These are phyloP conservation scores for Ichneumoninae sp. DNA, from an alignment of 2,888 invertebrate species.

Conservation along the genomic window DNA sequence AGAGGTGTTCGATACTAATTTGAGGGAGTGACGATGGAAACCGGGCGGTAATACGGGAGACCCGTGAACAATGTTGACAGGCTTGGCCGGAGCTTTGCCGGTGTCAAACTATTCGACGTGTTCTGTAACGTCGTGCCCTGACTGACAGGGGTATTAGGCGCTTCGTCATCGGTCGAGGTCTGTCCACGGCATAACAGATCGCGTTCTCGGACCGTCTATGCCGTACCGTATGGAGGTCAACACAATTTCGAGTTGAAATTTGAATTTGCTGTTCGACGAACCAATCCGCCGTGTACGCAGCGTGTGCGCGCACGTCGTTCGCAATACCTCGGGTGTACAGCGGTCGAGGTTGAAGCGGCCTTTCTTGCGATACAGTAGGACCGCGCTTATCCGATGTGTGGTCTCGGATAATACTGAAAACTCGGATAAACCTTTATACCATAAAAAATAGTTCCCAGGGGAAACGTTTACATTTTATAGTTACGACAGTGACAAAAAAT, in stretches of 20 bases:
- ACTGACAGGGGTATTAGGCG: constrained; percentile 49
- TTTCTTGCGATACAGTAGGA: no score
- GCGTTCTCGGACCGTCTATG: not conserved
- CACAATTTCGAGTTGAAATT: constrained; percentile 35
- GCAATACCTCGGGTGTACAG: not conserved
- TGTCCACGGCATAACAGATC: constrained; percentile 17
- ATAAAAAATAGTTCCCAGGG: no score
- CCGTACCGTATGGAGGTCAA: not conserved
- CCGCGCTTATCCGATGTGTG: no score
- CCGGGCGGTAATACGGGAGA: not conserved
- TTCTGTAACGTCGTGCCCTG: not conserved
- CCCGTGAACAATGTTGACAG: constrained; percentile 36
- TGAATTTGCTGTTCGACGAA: constrained; percentile 18
- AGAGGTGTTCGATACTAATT: constrained; percentile 23
- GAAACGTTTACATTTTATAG: no score
- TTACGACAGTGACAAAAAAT: no score
- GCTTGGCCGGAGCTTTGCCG: constrained; percentile 23
- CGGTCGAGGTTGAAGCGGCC: no score
- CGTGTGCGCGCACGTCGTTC: not conserved
- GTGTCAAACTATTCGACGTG: constrained; percentile 25
- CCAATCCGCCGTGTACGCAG: constrained; percentile 1
- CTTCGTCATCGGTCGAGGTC: constrained; percentile 31
- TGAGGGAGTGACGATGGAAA: not conserved
- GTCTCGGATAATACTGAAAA: no score
- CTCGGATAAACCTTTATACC: no score